Percentiles rank a stretch among this genome's conserved stretches.
These are phyloP conservation scores for Chesias legatella DNA, from an alignment of 2,888 invertebrate genomes.

Conservation along the genomic window DNA sequence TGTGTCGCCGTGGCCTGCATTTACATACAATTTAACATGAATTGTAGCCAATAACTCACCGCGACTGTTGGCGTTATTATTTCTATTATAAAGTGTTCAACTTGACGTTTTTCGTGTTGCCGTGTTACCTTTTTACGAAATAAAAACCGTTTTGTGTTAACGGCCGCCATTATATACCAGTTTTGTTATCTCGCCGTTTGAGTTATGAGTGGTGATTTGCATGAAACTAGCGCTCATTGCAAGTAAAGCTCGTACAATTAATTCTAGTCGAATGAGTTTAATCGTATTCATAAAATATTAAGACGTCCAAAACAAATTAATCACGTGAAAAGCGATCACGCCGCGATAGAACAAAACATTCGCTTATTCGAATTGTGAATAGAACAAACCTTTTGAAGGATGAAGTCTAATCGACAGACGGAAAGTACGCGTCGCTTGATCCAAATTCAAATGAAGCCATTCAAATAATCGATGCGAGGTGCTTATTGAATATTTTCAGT, in stretches of 20 bases:
- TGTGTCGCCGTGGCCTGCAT: slow-evolving; percentile 70
- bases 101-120: slow-evolving; percentile 64
- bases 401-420: slow-evolving; percentile 56
- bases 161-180: slow-evolving; percentile 51
- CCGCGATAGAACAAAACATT: slow-evolving; percentile 31
- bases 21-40: slow-evolving; percentile 80
- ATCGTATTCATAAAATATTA: slow-evolving; percentile 41
- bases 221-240: slow-evolving; percentile 41
- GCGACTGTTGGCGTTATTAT: slow-evolving; percentile 72
- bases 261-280: slow-evolving; percentile 42
- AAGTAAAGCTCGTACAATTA: slow-evolving; percentile 44
- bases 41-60: slow-evolving; percentile 77
- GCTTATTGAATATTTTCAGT: slow-evolving; percentile 75
- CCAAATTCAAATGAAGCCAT: slow-evolving; percentile 70
- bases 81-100: slow-evolving; percentile 76
- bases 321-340: slow-evolving; percentile 39
- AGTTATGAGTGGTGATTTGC: slow-evolving; percentile 51
- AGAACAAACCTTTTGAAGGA: slow-evolving; percentile 44
- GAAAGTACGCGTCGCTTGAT: slow-evolving; percentile 61
- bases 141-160: slow-evolving; percentile 53
- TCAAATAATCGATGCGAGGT: slow-evolving; percentile 72
- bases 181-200: slow-evolving; percentile 45
- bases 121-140: slow-evolving; percentile 51
- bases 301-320: slow-evolving; percentile 48
- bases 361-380: slow-evolving; percentile 38